Evolutionary conservation across 2,888 invertebrate genomes (phyloP).

Genomic region (Leptodirus hochenwartii): DNA sequence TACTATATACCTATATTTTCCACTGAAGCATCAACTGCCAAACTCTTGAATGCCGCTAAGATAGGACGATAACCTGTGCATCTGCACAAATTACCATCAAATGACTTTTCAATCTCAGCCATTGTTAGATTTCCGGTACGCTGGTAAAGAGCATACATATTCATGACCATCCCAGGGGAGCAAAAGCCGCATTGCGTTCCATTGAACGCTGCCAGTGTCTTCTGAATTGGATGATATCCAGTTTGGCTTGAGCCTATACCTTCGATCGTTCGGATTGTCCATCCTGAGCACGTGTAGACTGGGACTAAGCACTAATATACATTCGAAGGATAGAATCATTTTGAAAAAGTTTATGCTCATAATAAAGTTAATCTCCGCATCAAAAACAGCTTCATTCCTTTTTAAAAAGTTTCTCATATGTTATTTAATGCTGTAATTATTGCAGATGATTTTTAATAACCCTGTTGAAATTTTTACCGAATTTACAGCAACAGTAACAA

Average conservation of each 20-base stretch:
- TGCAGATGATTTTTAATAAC: too few species aligned
- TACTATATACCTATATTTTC: constrained; percentile 19
- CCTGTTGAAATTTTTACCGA: constrained; percentile 35
- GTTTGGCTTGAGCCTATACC: constrained; percentile 36
- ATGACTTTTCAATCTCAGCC: constrained; percentile 46
- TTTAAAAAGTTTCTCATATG: too few species aligned
- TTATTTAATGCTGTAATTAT: neutral
- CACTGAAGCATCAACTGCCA: constrained; percentile 30
- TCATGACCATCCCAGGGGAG: constrained; percentile 61
- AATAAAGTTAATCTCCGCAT: too few species aligned
- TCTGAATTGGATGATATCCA: constrained; percentile 46
- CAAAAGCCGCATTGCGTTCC: constrained; percentile 56
- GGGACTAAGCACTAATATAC: constrained; percentile 38
- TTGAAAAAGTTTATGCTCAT: too few species aligned
- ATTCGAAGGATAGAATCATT: too few species aligned
- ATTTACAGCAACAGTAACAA: constrained; percentile 38
- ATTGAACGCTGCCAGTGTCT: constrained; percentile 35
- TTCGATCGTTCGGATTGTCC: constrained; percentile 54
- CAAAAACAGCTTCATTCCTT: too few species aligned
- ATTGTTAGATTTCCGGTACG: constrained; percentile 32
- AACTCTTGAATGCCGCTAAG: constrained; percentile 41
- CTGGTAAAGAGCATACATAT: constrained; percentile 39
- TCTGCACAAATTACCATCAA: constrained; percentile 53
- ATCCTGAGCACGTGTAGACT: constrained; percentile 34
- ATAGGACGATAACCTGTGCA: constrained; percentile 53